phyloP scores from a whole-genome alignment of 2,797 vertebrate genomes.

The Anguilla anguilla region DNA sequence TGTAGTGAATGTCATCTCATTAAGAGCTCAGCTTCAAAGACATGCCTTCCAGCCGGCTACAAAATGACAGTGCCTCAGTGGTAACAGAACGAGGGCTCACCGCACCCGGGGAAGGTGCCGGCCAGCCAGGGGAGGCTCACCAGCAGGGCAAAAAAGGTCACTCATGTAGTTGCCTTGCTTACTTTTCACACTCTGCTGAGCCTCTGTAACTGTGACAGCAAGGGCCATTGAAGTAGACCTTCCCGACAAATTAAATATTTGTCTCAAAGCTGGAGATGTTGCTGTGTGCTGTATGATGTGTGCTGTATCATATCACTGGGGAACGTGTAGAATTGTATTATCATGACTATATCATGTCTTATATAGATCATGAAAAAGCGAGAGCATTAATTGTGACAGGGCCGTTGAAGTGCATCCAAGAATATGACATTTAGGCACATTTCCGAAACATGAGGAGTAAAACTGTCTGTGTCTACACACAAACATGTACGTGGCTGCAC shows the following conservation, averaged over 20 bases:
- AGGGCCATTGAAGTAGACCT: not conserved
- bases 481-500: not conserved
- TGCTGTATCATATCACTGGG: not conserved
- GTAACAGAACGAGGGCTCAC: not conserved
- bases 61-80: conserved; percentile 7
- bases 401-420: not conserved
- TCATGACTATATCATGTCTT: not conserved
- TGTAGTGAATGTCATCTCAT: conserved; percentile 23
- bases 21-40: conserved; percentile 18
- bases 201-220: not conserved
- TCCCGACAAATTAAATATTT: not conserved
- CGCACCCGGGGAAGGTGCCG: not conserved
- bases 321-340: not conserved
- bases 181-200: not conserved
- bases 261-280: not conserved
- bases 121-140: not conserved
- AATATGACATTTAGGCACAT: not conserved
- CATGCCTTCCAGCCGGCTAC: not conserved
- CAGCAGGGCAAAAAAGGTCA: conserved; percentile 3
- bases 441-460: not conserved
- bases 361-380: not conserved
- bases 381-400: not conserved
- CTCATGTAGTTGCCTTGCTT: not conserved
- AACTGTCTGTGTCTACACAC: not conserved
- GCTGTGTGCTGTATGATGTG: not conserved